phyloP scores from a whole-genome alignment of 1,140 invertebrate genomes.

The Oreohelix idahoensis region DNA sequence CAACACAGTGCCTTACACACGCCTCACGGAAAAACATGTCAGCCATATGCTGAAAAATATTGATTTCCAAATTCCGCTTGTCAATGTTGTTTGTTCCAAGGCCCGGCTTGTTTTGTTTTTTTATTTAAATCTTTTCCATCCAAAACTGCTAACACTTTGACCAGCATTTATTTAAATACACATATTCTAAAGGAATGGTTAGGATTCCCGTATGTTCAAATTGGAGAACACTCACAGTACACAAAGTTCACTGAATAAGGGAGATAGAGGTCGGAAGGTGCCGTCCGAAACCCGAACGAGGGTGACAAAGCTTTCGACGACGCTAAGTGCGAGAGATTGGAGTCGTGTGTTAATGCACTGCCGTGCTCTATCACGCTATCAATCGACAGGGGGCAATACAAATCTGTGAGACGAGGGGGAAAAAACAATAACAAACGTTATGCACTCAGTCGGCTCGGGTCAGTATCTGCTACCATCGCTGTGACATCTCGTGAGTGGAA shows the following conservation, averaged over 20 bases:
- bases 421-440: neutral
- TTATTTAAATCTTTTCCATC: too few species aligned
- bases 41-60: neutral
- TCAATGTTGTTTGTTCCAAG: neutral
- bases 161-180: too few species aligned
- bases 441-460: neutral
- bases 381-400: neutral
- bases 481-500: neutral
- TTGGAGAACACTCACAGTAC: too few species aligned
- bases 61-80: neutral
- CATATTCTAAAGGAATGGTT: too few species aligned
- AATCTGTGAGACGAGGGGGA: neutral
- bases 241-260: neutral
- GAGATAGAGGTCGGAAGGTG: neutral
- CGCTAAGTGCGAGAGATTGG: neutral
- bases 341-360: neutral
- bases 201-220: too few species aligned
- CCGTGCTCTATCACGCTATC: neutral
- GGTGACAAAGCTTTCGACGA: neutral
- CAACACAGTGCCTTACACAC: neutral
- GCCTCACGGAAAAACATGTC: neutral
- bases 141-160: too few species aligned
- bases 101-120: too few species aligned
- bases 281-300: neutral
- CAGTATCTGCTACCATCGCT: neutral